Evolutionary conservation across 2,888 invertebrate species (phyloP), one percentile per base, ranked within the genome.

Genomic region (Saturnia japonica): DNA sequence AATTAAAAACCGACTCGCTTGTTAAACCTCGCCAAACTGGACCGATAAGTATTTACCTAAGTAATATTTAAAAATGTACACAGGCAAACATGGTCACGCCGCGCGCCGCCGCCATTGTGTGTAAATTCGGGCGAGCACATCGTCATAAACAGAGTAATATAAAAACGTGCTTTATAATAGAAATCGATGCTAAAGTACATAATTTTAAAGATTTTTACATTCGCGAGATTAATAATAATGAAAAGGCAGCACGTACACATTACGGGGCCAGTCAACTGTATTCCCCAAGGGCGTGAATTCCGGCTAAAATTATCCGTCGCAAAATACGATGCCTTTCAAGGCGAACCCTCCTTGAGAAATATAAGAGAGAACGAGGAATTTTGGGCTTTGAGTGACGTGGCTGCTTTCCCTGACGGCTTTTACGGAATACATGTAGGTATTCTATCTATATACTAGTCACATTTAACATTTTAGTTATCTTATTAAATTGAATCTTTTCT

Each of bases 11-110:
- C 74, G 75, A 68, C 75, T 78, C 82, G 81, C 85, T 79, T 81
- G 80, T 85, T 84, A 85, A 82, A 81, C 78, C 75, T 74, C 75
- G 76, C 75, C 77, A 76, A 75, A 77, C 78, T 77, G 78, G 78
- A 80, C 40, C 84, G 85, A 81, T 80, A 78, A 79, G 79, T 80
- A 78, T 71, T 71, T 71, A 68, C 77, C 77, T 80, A 81, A 82
- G 82, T 85, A 86, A 88, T 87, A 88, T 88, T 87, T 88, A 86
- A 88, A 86, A 82, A 87, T 88, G 87, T 85, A 83, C 84, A 85
- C 83, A 88, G 85, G 84, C 85, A 86, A 86, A 84, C 85, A 84
- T 82, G 85, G 81, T 79, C 80, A 80, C 81, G 78, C 77, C 77
- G 77, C 80, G 80, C 81, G 78, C 77, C 77, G 77, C 77, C 77